Conservation (phyloP, 2,113 vertebrate species). For the Macquaria australasica region DNA sequence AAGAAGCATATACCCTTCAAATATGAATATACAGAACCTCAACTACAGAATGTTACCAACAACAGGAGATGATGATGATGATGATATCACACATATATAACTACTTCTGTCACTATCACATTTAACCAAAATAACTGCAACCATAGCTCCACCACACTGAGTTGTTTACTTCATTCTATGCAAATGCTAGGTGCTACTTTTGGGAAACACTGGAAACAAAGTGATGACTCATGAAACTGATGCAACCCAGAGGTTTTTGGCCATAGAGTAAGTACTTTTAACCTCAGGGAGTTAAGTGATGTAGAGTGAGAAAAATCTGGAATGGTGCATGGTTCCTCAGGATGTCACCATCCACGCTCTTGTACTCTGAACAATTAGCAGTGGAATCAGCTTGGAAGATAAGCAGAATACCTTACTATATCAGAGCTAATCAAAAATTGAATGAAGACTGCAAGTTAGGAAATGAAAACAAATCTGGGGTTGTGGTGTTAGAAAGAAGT, state of each 20-base stretch:
- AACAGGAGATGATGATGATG: not conserved
- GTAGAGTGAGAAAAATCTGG: not conserved
- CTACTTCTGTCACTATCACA: not conserved
- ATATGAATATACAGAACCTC: not conserved
- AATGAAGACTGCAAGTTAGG: not conserved
- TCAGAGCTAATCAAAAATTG: not conserved
- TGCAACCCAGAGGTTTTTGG: not conserved
- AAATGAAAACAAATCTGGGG: not conserved
- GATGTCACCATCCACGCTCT: not conserved
- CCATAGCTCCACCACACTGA: not conserved
- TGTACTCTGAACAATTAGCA: conserved; percentile 8
- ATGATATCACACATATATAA: not conserved
- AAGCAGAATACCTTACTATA: not conserved
- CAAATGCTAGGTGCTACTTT: conserved; percentile 8
- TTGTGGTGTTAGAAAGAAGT: not conserved
- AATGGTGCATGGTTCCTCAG: not conserved
- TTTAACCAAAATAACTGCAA: not conserved
- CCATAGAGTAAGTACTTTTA: not conserved
- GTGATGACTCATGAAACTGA: conserved; percentile 30
- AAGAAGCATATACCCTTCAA: not conserved
- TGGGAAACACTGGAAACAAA: not conserved
- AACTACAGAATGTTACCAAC: not conserved
- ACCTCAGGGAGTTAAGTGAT: not conserved
- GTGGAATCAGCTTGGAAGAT: not conserved
- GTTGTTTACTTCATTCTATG: conserved; percentile 38